Base-by-base conservation (phyloP, 2,113 vertebrate genomes). In the Aythya baeri region DNA sequence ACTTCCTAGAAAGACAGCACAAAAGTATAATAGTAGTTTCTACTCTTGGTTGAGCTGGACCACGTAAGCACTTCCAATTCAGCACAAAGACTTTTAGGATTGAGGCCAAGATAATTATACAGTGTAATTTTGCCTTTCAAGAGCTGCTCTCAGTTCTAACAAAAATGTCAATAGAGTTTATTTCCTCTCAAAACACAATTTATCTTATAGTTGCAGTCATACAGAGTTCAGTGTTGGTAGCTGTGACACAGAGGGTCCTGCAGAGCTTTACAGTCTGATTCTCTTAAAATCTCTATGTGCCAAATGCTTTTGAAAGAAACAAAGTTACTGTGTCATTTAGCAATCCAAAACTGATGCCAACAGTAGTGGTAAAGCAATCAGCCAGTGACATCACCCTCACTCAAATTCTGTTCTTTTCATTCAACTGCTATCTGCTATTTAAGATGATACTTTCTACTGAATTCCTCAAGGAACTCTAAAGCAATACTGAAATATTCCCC, bases 151-250 rank as follows among this genome's bases (percentile, higher is more conserved):
- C n/a, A 49, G 15, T 38, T 83, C n/a, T 65, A 43, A 62, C 11
- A 84, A 74, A 94, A 96, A 81, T 34, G 4, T 72, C 65, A 84
- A 6, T 86, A 62, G 74, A 65, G 22, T 84, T 68, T 88, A 14
- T 74, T 88, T 89, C 75, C 34, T 75, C 93, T 89, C 70, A 82
- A 91, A 96, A 89, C 31, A 82, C 29, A 75, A 12, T 92, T 86
- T 92, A 54, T 84, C 81, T 92, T 91, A 72, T 38, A 84, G 16
- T 11, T 89, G 31, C 32, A 87, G 57, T 79, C 11, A 13, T 17
- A 71, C 7, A 44, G 34, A 75, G 17, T 62, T 91, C 15, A 7
- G 21, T 44, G 32, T 34, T 68, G 38, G 71, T 79, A 84, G 38
- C 21, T 65, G 29, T 82, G 54, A 73, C 38, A 61, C 13, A 58